Percentiles rank a stretch among this genome's conserved stretches.
Conservation (phyloP, 1,140 invertebrate species). For the Drosophila lini region DNA sequence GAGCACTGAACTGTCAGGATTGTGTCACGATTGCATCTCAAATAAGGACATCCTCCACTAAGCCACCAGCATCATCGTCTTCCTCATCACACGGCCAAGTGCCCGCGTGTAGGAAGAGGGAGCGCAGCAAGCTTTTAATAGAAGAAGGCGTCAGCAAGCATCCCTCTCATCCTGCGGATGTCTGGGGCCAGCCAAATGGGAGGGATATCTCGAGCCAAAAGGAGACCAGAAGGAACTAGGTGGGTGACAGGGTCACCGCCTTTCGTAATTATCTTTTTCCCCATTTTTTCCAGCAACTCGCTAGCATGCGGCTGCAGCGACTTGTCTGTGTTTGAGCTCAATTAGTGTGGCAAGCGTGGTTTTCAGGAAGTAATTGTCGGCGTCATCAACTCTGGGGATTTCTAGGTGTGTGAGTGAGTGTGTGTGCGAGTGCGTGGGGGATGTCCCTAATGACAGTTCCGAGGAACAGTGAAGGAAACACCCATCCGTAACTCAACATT, state of each 20-base stretch:
- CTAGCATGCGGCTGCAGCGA: slow-evolving; percentile 33
- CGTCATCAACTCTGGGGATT: slow-evolving; percentile 31
- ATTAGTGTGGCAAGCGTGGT: slow-evolving; percentile 46
- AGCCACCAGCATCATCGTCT: slow-evolving; percentile 2
- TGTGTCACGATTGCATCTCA: slow-evolving; percentile 21
- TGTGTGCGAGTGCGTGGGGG: slow-evolving; percentile 2
- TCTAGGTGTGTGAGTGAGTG: slow-evolving; percentile 1
- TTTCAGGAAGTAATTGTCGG: slow-evolving; percentile 41
- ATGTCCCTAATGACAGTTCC: slow-evolving; percentile 37
- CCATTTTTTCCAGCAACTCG: slow-evolving; percentile 11
- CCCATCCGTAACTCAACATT: neutral
- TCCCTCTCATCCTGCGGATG: slow-evolving; percentile 32
- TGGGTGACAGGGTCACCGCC: slow-evolving; percentile 28
- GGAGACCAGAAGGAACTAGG: slow-evolving; percentile 1
- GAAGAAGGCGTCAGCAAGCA: slow-evolving; percentile 47
- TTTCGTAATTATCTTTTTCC: slow-evolving; percentile 34
- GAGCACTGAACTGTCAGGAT: slow-evolving; percentile 9
- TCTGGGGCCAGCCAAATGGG: slow-evolving; percentile 15
- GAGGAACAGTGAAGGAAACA: slow-evolving; percentile 8
- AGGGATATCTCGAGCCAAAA: neutral
- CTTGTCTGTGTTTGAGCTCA: slow-evolving; percentile 37
- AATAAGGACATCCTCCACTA: slow-evolving; percentile 23
- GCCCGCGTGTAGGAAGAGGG: slow-evolving; percentile 11
- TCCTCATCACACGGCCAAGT: slow-evolving; percentile 18
- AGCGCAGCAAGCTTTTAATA: slow-evolving; percentile 36